phyloP scores from a whole-genome alignment of 2,797 vertebrate species.

The Coccyzus lansbergi region DNA sequence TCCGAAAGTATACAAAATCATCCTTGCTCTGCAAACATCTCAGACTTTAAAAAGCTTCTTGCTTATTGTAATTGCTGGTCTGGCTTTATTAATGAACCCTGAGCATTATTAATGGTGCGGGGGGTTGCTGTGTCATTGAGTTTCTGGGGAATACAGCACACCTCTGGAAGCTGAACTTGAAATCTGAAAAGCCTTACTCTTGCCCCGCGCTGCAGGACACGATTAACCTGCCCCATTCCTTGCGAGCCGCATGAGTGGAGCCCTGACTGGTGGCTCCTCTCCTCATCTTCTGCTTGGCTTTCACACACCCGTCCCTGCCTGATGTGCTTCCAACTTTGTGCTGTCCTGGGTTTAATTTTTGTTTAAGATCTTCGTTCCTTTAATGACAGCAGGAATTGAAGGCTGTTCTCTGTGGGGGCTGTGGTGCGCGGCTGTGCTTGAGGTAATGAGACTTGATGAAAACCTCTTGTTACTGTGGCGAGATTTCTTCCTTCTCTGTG shows the following conservation, averaged over 20 bases:
- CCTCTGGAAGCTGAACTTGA: neutral
- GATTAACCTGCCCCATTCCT: neutral
- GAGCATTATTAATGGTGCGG: neutral
- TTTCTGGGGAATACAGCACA: neutral
- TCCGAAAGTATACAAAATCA: neutral
- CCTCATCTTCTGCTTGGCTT: neutral
- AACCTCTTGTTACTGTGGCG: conserved; percentile 67
- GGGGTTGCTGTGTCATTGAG: neutral
- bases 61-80: neutral
- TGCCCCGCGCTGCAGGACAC: neutral
- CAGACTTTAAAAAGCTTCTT: neutral
- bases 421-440: conserved; percentile 43
- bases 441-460: conserved; percentile 75
- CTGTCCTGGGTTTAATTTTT: conserved; percentile 68
- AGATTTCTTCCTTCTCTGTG: conserved; percentile 58
- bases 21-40: neutral
- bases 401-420: conserved; percentile 62
- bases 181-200: neutral
- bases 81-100: neutral
- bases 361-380: conserved; percentile 68
- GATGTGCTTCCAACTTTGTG: conserved; percentile 17
- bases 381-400: conserved; percentile 55
- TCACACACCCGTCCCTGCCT: neutral
- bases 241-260: neutral
- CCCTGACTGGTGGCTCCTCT: neutral